Base-by-base conservation (phyloP, 2,888 invertebrate species). In the Philereme vetulata region DNA sequence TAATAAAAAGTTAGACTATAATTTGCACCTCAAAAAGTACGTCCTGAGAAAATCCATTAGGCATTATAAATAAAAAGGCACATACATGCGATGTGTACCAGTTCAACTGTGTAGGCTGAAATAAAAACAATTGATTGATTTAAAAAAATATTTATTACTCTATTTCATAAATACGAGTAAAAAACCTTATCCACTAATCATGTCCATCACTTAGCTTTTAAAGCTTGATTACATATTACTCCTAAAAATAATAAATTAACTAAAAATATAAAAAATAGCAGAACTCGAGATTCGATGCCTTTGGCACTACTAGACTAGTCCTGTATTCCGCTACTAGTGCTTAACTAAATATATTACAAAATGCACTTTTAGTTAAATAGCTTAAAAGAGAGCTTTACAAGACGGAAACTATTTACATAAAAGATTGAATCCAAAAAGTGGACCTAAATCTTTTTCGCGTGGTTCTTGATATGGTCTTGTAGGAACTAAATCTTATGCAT, bases 231-330 rank as follows among this genome's bases (percentile, higher is more conserved):
- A 72, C 71, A 72, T 71, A 67, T 71, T 74, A 75, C 72, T 61
- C 77, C 71, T 70, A 64, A 74, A 68, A 67, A 67, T 67, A 78
- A 74, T 77, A 76, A 76, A 71, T 68, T 57, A 69, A 72, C 63
- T 66, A 70, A 74, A 74, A 71, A 11, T 60, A 57, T 7, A 70
- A 67, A 70, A 60, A 66, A 72, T 76, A 76, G 71, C 75, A 73
- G 77, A 60, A 65, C 57, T 56, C 74, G 91, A 90, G 90, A 90
- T 89, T 88, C 85, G 64, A 82, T 85, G 89, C 89, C 88, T 88
- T 88, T 88, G 90, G 88, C 90, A 86, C 86, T 76, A 76, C 72
- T 74, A 60, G 85, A 88, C 88, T 88, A 88, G 84, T 62, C 35
- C 56, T 51, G 44, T 45, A 10, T 38, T 10, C 42, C 10, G 42